Base-by-base conservation (phyloP, 64 coral and sea anemone species). In the Stylophora pistillata region DNA sequence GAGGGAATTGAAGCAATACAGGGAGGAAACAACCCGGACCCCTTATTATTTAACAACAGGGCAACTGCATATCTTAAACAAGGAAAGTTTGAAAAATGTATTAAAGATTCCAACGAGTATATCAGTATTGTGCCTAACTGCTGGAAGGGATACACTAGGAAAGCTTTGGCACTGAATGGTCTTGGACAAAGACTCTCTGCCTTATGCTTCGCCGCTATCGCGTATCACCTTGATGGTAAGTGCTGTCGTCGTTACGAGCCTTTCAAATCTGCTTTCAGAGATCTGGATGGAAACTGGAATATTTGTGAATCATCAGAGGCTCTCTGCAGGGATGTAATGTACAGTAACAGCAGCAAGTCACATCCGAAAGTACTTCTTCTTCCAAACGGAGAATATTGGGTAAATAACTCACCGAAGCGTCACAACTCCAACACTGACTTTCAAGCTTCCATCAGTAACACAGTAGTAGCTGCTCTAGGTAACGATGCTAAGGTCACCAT, bases 91-190 rank as follows among this genome's bases (percentile, higher is more conserved):
- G 60, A 65, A 72, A 9, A 91, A 33, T 83, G 81, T 57, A 23
- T 78, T 76, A 52, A 75, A 57, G 90, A 91, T 86, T 55, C 90
- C 20, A 55, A 70, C 14, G 61, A 78, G 53, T 91, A 85, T 55
- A 76, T 91, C 4, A 79, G n/a, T 0, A 55, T 71, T n/a, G 17
- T 60, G 23, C 90, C 90, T 4, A 71, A 86, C 4, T 91, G 60
- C 28, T 91, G 82, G 82, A 91, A 86, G 63, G 90, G 90, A 53
- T 86, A 91, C 58, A 56, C 29, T 30, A 78, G 90, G 74, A 74
- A 64, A 55, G 90, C 90, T 20, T 77, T 91, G 53, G 90, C 90
- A 27, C 56, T 81, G 11, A 65, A 37, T 65, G 58, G 78, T 18
- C 31, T 81, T 64, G 78, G 78, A 37, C 17, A 21, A 20, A 59